These are phyloP conservation scores for Sycophila sp. DNA, from an alignment of 1,140 invertebrate species.

Conservation along the genomic window DNA sequence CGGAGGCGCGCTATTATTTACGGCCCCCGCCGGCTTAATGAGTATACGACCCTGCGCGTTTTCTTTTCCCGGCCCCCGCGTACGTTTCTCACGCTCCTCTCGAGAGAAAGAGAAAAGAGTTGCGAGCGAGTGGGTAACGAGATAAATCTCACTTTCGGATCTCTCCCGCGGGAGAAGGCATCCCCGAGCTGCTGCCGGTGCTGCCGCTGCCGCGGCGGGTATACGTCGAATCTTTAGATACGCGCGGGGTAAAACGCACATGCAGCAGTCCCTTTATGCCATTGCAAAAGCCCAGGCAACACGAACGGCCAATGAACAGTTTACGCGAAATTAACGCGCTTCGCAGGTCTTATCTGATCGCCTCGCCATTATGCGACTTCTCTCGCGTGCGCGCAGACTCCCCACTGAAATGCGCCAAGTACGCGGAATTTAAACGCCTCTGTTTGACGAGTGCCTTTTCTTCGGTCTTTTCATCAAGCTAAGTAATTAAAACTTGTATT, in stretches of 20 bases:
- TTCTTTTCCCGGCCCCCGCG: not conserved
- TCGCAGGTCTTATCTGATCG: constrained; percentile 30
- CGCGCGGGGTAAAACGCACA: constrained; percentile 29
- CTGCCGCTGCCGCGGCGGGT: not conserved
- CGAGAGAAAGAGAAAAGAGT: constrained; percentile 18
- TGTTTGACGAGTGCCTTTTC: too few relatives aligned
- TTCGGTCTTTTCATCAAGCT: too few relatives aligned
- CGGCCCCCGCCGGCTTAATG: constrained; percentile 47
- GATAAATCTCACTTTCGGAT: constrained; percentile 54
- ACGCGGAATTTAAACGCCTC: too few relatives aligned
- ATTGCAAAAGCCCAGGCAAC: constrained; percentile 5
- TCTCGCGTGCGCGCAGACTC: not conserved
- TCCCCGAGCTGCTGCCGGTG: constrained; percentile 21
- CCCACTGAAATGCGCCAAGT: too few relatives aligned
- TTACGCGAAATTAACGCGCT: constrained; percentile 32
- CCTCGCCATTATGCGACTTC: constrained; percentile 8
- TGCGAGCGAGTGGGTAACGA: constrained; percentile 43
- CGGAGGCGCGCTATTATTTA: constrained; percentile 47
- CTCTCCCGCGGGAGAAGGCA: constrained; percentile 45
- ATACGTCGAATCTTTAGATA: constrained; percentile 35
- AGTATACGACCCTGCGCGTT: constrained; percentile 40
- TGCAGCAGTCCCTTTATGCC: not conserved
- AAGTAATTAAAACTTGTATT: too few relatives aligned
- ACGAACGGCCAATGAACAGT: constrained; percentile 33
- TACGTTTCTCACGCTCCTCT: not conserved